Base-by-base conservation (phyloP, 2,888 invertebrate genomes). In the Xylota sylvarum region DNA sequence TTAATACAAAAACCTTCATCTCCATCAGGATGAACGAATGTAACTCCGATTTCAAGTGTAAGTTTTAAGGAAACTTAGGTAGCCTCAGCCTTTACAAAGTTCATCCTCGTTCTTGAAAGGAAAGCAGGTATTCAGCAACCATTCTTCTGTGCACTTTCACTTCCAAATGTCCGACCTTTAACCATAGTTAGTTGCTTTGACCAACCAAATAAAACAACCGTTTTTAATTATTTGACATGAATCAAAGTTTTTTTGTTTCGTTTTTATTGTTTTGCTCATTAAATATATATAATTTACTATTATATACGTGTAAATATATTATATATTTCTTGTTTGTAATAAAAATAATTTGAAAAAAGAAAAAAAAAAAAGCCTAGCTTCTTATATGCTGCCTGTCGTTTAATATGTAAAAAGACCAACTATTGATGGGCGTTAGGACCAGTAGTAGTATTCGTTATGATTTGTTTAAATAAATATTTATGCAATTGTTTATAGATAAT, bases 231-330 rank as follows among this genome's bases (percentile, higher is more conserved):
- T 81, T 80, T 77, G 85, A 81, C 85, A 81, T 81, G 80, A 86
- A 86, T 86, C 73, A 80, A 80, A 79, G 65, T 76, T 64, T 58
- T 23, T 70, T 43, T 65, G 12, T 27, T 76, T 73, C 58, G 27
- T 55, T 77, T 65, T 76, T 85, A 76, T 86, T 81, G 72, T 81
- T 80, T 81, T 86, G 72, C 72, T 86, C 81, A 72, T 81, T 86
- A 77, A 73, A 77, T 86, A 86, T 86, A 86, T 77, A 86, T 86
- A 86, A 82, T 82, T 86, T 82, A 80, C 80, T 80, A 81, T 77
- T 46, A 86, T 81, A 80, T 81, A 80, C 55, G 86, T 86, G 86
- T 86, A 86, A 86, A 86, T 86, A 86, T 82, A 82, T 85, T 85
- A 85, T 48, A 78, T 83, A 62, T 69, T 78, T 74, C 12, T 69